Evolutionary conservation across 2,113 vertebrate genomes (phyloP), one percentile per base, ranked within the genome.

Genomic region (Sinocyclocheilus rhinocerous): DNA sequence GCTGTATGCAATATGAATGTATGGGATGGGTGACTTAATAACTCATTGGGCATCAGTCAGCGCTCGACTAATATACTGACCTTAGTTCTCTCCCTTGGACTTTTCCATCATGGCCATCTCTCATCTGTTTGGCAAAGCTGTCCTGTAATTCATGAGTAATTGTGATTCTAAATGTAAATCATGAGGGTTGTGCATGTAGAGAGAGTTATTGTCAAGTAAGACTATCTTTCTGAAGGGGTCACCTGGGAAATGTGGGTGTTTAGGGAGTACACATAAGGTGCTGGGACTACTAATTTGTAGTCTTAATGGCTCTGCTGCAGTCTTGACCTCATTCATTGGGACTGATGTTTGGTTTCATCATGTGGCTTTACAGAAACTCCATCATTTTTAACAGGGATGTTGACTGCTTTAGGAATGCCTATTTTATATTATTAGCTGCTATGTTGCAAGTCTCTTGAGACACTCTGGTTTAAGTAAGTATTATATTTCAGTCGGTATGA

Each of bases 21-120:
- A 75, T 79, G 63, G 42, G 80, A 73, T 26, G 26, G 63, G 67
- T 22, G 52, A 78, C 81, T 42, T 57, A 72, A 86, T 86, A 82
- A 81, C 45, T 86, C 48, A 81, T 72, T 48, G n/a, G 81, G 52
- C 45, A 48, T 65, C 83, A 83, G 83, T 88, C 20, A 69, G 85
- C 76, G 29, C 22, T 65, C 12, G 2, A 22, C 70, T 70, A 16
- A 83, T 72, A n/a, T 26, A 67, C n/a, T 48, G 42, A 73, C 42
- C 67, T 36, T 52, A 73, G 79, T 85, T 84, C 77, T 85, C 39
- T 70, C 63, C 42, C 63, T 42, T 65, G n/a, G 48, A 63, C 55
- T 73, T 77, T 86, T 33, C 22, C 24, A 3, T 78, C 61, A 63
- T 57, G 65, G 50, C 29, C 10, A 33, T 85, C 55, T 63, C 26